phyloP scores from a whole-genome alignment of 2,888 invertebrate species.

The Patella pellucida region DNA sequence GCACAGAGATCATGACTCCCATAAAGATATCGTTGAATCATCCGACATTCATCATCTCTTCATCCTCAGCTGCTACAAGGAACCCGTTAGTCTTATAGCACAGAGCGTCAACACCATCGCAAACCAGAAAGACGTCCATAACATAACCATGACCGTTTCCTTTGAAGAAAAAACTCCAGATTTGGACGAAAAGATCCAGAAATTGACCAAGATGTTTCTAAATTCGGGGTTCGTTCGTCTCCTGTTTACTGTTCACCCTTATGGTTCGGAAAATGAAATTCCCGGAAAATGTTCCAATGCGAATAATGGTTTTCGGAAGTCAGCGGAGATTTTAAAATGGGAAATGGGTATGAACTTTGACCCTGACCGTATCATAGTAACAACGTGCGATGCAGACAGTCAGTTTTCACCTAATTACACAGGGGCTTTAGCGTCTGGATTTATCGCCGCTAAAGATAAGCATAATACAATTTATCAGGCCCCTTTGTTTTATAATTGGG shows the following conservation, averaged over 20 bases:
- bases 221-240: not conserved
- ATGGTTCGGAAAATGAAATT: not conserved
- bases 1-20: too few species aligned
- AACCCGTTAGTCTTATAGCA: not conserved
- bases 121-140: not conserved
- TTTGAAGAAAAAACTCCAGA: conserved; percentile 6
- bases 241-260: not conserved
- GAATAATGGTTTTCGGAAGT: conserved; percentile 1
- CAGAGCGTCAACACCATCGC: not conserved
- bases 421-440: not conserved
- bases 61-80: not conserved
- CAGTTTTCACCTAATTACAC: not conserved
- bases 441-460: not conserved
- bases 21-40: not conserved
- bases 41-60: not conserved
- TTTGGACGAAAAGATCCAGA: not conserved
- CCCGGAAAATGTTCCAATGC: conserved; percentile 8
- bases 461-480: not conserved
- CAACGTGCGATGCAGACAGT: conserved; percentile 1
- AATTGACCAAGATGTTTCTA: not conserved
- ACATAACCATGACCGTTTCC: not conserved
- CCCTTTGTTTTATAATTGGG: conserved; percentile 10
- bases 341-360: not conserved
- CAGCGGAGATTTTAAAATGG: not conserved
- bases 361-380: not conserved